Conservation (phyloP, 2,113 vertebrate species). For the Monarcha castaneiventris region DNA sequence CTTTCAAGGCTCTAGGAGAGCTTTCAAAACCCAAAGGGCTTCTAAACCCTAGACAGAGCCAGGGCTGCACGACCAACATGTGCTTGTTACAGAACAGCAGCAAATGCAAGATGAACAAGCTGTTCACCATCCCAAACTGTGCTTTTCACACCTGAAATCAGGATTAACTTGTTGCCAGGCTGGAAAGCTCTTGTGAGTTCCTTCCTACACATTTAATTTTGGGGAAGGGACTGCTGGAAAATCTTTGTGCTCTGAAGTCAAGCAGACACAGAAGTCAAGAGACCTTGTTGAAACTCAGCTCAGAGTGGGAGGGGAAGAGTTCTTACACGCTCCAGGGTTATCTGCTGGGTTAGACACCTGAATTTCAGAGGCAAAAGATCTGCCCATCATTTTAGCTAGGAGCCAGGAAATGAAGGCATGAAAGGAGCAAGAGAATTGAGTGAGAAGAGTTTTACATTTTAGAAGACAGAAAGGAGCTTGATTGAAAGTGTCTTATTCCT, state of each 20-base stretch:
- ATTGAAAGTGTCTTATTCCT: not conserved
- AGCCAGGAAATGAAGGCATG: not conserved
- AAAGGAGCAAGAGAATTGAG: not conserved
- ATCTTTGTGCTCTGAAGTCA: not conserved
- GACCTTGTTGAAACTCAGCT: not conserved
- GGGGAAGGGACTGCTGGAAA: not conserved
- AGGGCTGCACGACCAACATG: not conserved
- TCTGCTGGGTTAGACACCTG: not conserved
- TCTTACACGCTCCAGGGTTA: not conserved
- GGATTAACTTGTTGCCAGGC: not conserved
- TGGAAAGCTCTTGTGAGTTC: not conserved
- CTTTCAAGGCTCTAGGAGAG: not conserved
- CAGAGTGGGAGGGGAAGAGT: not conserved
- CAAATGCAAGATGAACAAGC: not conserved
- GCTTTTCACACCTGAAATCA: not conserved
- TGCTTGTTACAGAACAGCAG: not conserved
- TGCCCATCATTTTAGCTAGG: not conserved
- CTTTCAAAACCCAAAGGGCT: not conserved
- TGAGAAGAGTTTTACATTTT: not conserved
- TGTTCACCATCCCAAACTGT: not conserved
- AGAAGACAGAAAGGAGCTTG: not conserved
- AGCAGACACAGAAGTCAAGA: not conserved
- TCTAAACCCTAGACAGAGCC: not conserved
- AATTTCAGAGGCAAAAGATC: not conserved
- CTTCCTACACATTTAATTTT: rapidly evolving